Evolutionary conservation across 2,797 vertebrate species (phyloP).

Genomic region (Hyperoplus immaculatus): DNA sequence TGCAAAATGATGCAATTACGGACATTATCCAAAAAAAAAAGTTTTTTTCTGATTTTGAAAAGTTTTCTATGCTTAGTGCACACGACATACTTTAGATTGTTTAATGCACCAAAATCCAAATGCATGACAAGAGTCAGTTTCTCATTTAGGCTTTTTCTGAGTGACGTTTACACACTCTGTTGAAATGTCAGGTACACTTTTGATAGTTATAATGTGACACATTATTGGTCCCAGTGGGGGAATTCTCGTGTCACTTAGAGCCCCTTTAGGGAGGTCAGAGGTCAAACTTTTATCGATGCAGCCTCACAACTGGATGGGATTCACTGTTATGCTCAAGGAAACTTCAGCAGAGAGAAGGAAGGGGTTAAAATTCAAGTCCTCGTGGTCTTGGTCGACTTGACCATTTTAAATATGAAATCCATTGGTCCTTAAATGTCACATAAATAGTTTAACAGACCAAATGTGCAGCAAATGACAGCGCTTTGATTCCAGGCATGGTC

Average conservation of each 20-base stretch:
- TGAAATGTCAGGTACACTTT: conserved; percentile 57
- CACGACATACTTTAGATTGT: not conserved
- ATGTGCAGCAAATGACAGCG: not conserved
- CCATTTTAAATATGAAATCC: not conserved
- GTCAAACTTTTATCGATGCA: conserved; percentile 75
- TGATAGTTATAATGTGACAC: conserved; percentile 65
- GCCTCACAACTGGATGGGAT: conserved; percentile 34
- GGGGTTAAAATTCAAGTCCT: conserved; percentile 12
- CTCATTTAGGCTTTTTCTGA: conserved; percentile 8
- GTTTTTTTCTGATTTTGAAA: not conserved
- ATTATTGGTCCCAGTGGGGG: conserved; percentile 76
- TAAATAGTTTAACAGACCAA: not conserved
- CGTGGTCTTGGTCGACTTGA: not conserved
- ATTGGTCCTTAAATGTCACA: not conserved
- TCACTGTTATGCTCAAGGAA: conserved; percentile 40
- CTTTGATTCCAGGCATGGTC: conserved; percentile 3
- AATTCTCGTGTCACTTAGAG: conserved; percentile 75
- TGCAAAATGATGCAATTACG: not conserved
- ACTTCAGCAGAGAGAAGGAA: conserved; percentile 26
- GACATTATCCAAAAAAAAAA: not conserved
- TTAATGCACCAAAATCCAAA: not conserved
- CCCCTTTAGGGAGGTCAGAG: conserved; percentile 73
- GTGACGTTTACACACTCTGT: conserved; percentile 20
- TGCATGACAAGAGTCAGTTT: not conserved
- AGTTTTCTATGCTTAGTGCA: not conserved